Base-by-base conservation (phyloP, 2,113 vertebrate genomes). In the Sporophila hypoxantha region DNA sequence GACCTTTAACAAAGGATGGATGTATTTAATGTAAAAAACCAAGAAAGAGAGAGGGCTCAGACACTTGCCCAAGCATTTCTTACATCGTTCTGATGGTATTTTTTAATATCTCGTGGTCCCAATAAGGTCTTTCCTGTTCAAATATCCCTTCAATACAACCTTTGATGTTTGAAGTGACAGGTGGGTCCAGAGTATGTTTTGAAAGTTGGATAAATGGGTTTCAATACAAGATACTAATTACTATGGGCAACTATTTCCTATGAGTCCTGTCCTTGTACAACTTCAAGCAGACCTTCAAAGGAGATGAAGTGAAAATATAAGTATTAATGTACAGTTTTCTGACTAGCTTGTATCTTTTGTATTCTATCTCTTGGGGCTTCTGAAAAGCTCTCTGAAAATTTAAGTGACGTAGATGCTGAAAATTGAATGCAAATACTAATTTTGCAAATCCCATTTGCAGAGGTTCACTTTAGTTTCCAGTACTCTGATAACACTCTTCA, bases 361-460 rank as follows among this genome's bases (percentile, higher is more conserved):
- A 41, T 66, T 87, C 27, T 36, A 14, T 46, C 79, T 92, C 76
- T 60, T 67, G 85, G n/a, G 88, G 16, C 9, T 82, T 73, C 75
- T 73, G 74, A 73, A 84, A 82, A 92, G 55, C 71, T 82, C 61
- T 88, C 71, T 79, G 83, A 68, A 92, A 86, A 85, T 70, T 59
- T 76, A 89, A 65, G 52, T 82, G 78, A 85, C 3, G 1, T 82
- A 76, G 64, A 42, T 34, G 62, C 9, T 70, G 67, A 76, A 87
- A 89, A 88, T 18, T 52, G 49, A 91, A 91, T 90, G 70, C 42
- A 87, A 86, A 90, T 82, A 90, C 76, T 81, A 78, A 74, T 88
- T 90, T 87, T 85, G 17, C 32, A 91, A 74, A 74, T 89, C 71
- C 34, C 60, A 69, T 82, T 87, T 89, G 30, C 16, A 67, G 44